Percentiles rank a stretch among this genome's conserved stretches.
Evolutionary conservation across 2,888 invertebrate genomes (phyloP).

Genomic region (Eustalomyia histrio): DNA sequence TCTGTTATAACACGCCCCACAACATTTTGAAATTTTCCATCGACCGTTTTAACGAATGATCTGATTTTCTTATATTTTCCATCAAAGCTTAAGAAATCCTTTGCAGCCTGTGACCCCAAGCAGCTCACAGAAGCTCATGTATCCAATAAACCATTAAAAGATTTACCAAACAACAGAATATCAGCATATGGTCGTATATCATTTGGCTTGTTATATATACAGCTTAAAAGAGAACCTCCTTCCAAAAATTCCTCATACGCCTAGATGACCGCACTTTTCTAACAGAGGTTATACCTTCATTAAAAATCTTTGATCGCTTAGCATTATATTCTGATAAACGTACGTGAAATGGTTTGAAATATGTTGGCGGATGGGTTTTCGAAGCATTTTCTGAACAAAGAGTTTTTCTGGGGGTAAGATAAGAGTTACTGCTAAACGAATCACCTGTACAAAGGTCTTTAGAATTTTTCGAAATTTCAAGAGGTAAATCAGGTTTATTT

Average conservation of each 20-base stretch:
- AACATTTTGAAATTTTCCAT: slow-evolving; percentile 42
- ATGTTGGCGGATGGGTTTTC: not conserved
- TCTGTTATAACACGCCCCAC: slow-evolving; percentile 1
- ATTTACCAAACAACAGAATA: slow-evolving; percentile 8
- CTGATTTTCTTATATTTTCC: not conserved
- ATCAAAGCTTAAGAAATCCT: not conserved
- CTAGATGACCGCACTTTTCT: not conserved
- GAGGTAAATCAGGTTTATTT: too few species aligned
- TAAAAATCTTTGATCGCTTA: not conserved
- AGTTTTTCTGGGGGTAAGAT: too few species aligned
- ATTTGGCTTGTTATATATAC: slow-evolving; percentile 11
- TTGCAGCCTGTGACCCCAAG: not conserved
- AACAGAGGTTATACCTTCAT: not conserved
- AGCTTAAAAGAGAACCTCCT: not conserved
- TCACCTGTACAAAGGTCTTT: too few species aligned
- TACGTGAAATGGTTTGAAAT: not conserved
- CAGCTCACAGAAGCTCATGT: slow-evolving; percentile 41
- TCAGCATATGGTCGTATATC: slow-evolving; percentile 40
- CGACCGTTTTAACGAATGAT: slow-evolving; percentile 30
- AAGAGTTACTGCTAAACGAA: too few species aligned
- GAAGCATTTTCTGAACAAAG: not conserved
- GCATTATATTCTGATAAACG: not conserved
- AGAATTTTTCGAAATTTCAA: too few species aligned
- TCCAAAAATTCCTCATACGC: slow-evolving; percentile 32
- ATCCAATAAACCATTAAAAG: slow-evolving; percentile 24